Conservation (phyloP, 2,113 vertebrate species). For the Andinoacara biseriatus region DNA sequence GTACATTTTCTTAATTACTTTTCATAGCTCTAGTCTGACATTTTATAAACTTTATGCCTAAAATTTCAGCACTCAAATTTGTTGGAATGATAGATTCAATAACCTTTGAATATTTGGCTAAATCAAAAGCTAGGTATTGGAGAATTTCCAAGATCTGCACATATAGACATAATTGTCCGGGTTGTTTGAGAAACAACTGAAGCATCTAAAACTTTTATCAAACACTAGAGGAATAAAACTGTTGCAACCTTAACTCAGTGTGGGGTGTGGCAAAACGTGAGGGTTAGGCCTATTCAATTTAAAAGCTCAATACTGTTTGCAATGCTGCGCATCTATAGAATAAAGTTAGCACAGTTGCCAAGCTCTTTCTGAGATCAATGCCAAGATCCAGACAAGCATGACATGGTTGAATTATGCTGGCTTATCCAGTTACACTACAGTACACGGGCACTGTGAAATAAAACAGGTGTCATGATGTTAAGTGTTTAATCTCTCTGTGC, state of each 20-base stretch:
- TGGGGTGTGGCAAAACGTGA: background rate
- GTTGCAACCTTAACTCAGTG: background rate
- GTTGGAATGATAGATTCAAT: background rate
- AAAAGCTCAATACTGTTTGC: background rate
- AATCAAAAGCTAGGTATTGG: background rate
- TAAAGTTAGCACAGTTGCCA: conserved; percentile 7
- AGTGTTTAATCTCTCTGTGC: conserved; percentile 49
- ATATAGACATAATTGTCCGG: background rate
- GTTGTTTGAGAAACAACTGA: background rate
- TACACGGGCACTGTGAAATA: conserved; percentile 32
- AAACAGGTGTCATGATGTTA: conserved; percentile 43
- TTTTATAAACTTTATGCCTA: background rate
- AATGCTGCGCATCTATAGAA: background rate
- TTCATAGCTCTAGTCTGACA: background rate
- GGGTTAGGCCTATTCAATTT: background rate
- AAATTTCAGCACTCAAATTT: background rate
- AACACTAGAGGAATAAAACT: background rate
- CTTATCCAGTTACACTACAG: conserved; percentile 33
- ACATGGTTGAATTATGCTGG: conserved; percentile 29
- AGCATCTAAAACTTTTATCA: background rate
- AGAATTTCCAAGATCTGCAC: background rate
- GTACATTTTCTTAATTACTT: background rate
- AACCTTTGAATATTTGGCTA: background rate
- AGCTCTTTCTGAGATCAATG: conserved; percentile 10
- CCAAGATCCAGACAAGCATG: conserved; percentile 50